These are phyloP conservation scores for Daphoenositta chrysoptera DNA, from an alignment of 2,113 vertebrate genomes.

Conservation along the genomic window DNA sequence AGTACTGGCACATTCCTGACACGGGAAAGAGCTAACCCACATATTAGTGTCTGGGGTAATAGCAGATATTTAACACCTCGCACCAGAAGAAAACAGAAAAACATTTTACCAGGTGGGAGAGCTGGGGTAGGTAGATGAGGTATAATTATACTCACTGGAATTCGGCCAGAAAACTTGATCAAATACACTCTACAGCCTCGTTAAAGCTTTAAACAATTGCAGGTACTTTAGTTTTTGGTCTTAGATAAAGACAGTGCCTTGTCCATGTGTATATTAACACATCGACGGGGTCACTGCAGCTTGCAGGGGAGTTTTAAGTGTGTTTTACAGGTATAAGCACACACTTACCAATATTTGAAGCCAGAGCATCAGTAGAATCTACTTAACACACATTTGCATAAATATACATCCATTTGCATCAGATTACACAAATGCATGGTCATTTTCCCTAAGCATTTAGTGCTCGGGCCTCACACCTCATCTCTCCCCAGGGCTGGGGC, in stretches of 20 bases:
- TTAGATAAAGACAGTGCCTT: background rate
- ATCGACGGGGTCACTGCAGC: accelerated
- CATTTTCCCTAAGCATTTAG: background rate
- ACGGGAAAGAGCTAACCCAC: background rate
- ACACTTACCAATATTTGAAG: background rate
- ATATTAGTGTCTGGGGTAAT: background rate
- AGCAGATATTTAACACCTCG: background rate
- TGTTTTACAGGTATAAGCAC: background rate
- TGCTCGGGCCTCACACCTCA: accelerated
- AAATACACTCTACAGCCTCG: background rate
- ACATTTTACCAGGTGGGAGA: background rate
- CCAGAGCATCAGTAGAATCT: background rate
- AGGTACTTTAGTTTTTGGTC: background rate
- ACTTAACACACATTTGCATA: slow-evolving; percentile 37
- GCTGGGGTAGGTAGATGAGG: background rate
- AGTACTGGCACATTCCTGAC: background rate
- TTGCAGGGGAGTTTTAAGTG: background rate
- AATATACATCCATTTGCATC: slow-evolving; percentile 11
- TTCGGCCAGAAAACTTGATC: background rate
- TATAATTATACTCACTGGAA: background rate
- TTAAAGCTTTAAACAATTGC: background rate
- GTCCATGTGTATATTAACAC: background rate
- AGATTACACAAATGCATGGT: background rate
- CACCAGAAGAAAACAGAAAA: background rate
- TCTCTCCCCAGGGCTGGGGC: background rate